phyloP scores from a whole-genome alignment of 2,113 vertebrate genomes.

The Maccullochella peelii region DNA sequence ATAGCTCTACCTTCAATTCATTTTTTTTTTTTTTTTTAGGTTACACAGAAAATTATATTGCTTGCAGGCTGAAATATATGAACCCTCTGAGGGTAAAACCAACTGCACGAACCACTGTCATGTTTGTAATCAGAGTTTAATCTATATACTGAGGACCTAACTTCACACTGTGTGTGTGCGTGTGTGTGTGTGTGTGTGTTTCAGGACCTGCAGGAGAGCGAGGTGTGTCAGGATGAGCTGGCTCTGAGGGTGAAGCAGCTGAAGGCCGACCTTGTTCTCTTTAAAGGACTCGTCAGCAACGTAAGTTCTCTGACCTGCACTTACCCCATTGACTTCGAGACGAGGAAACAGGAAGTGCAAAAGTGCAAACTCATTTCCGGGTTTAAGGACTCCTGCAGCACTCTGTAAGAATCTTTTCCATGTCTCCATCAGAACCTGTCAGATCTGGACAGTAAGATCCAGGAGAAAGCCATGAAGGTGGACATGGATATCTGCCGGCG shows the following conservation, averaged over 20 bases:
- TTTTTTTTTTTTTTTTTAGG: no score
- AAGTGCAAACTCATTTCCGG: no score
- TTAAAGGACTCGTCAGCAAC: slow-evolving; percentile 96
- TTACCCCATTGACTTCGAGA: no score
- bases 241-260: slow-evolving; percentile 92
- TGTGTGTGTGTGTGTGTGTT: slow-evolving; percentile 16
- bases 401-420: no score
- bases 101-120: no score
- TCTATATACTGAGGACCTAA: neutral
- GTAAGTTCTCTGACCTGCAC: slow-evolving; percentile 79
- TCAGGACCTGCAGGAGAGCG: slow-evolving; percentile 94
- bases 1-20: neutral
- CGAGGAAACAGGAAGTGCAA: no score
- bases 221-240: slow-evolving; percentile 92
- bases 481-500: slow-evolving; percentile 98
- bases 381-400: no score
- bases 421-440: slow-evolving; percentile 87
- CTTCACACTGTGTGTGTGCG: neutral
- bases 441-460: slow-evolving; percentile 94
- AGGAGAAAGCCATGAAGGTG: slow-evolving; percentile 98
- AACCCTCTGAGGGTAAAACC: no score
- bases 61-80: no score
- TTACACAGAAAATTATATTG: neutral
- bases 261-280: slow-evolving; percentile 94
- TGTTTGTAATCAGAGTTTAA: neutral